These are phyloP conservation scores for Cheiracanthium punctorium DNA, from an alignment of 2,888 invertebrate genomes.

Conservation along the genomic window DNA sequence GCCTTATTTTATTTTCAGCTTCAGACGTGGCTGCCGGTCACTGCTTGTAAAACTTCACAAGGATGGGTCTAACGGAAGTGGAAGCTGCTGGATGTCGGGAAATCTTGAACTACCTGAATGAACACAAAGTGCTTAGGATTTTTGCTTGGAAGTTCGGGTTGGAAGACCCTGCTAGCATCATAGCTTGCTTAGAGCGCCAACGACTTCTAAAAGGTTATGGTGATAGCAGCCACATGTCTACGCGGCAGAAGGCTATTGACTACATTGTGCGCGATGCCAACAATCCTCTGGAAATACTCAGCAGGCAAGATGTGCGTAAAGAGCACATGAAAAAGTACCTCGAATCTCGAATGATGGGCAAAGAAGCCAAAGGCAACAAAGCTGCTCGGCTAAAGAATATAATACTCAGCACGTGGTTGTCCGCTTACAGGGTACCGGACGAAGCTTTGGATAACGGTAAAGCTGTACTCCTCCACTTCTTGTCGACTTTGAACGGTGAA, in stretches of 20 bases:
- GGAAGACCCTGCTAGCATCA: slow-evolving; percentile 55
- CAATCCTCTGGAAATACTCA: slow-evolving; percentile 56
- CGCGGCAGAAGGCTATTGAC: slow-evolving; percentile 52
- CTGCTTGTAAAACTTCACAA: neutral
- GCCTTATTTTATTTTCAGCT: neutral
- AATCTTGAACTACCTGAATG: slow-evolving; percentile 56
- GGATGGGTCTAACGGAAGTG: slow-evolving; percentile 57
- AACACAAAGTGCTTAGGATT: slow-evolving; percentile 56
- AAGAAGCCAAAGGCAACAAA: slow-evolving; percentile 58
- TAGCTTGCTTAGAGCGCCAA: slow-evolving; percentile 56
- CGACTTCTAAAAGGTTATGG: slow-evolving; percentile 55
- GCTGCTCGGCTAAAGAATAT: slow-evolving; percentile 56
- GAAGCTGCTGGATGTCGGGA: slow-evolving; percentile 56
- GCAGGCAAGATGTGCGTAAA: slow-evolving; percentile 54
- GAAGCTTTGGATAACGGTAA: slow-evolving; percentile 60
- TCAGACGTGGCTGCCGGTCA: neutral
- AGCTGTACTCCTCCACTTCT: slow-evolving; percentile 52
- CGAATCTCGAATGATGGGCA: slow-evolving; percentile 64
- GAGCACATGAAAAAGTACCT: slow-evolving; percentile 65
- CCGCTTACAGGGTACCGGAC: slow-evolving; percentile 53
- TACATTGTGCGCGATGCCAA: slow-evolving; percentile 60
- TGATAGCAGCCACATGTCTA: slow-evolving; percentile 61
- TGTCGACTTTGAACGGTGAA: slow-evolving; percentile 50
- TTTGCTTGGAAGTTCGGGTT: slow-evolving; percentile 63
- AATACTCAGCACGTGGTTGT: slow-evolving; percentile 54